Base-by-base conservation (phyloP, 1,140 invertebrate genomes). In the Pseudomyrmex pallidus region DNA sequence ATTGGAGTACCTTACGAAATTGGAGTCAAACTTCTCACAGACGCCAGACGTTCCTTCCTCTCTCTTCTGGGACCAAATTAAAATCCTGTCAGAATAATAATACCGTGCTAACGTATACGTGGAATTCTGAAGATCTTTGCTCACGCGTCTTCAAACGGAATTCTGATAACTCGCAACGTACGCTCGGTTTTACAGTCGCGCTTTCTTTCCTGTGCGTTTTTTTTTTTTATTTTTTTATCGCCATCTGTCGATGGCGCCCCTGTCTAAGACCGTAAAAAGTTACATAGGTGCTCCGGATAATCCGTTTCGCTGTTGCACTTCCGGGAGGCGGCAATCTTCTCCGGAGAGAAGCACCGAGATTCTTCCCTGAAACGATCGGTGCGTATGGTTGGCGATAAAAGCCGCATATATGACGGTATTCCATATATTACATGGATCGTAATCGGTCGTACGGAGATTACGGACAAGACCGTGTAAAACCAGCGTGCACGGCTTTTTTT, bases 41-140 rank as follows among this genome's bases (percentile, higher is more conserved):
- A 72, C 74, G 50, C 70, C 15, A 61, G 59, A 57, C 70, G 91
- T 35, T 35, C 5, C 35, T 35, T 35, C 35, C 35, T 35, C 35
- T 0, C 35, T 35, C 35, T 35, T 35, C 35, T 35, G 89, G 91
- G 90, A 92, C 90, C 90, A 93, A 94, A 94, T 94, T 94, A 93
- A 94, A 91, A 93, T 92, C 91, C 93, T 94, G 93, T 94, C 93
- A 92, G 92, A 92, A 92, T 91, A 92, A 93, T 94, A 92, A 93
- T 92, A 93, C 91, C 90, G 88, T 87, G 90, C 84, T 91, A 92
- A 92, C 92, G 61, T 87, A 90, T 90, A 90, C 91, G 92, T 76
- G 85, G 90, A 93, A 92, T 93, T 93, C 92, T 35, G 35, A 91
- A 93, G 90, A 91, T 94, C 93, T 92, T 91, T 91, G 92, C 91